Evolutionary conservation across 2,888 invertebrate genomes (phyloP), one percentile per base, ranked within the genome.

Genomic region (Caenorhabditis sp.): DNA sequence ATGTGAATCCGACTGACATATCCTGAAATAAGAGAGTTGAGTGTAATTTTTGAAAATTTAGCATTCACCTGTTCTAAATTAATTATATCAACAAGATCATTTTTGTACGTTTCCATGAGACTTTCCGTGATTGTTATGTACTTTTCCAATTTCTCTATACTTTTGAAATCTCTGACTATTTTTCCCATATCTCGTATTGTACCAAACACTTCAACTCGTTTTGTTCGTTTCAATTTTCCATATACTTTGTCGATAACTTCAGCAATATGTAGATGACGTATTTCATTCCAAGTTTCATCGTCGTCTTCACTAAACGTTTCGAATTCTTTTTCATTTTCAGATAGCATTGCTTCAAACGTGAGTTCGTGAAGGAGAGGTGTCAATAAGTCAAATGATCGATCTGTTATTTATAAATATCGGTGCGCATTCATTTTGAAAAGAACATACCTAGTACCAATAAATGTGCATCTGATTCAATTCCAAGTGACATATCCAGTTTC

Each of bases 341-440:
- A 1, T 1, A 58, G 53, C 70, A 71, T 66, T 12, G 70, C 54
- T 43, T 71, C 62, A 10, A 71, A 53, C 1, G 70, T 66, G 1
- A 36, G 17, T 26, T 71, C 70, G 31, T 66, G 70, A 6, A 71
- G 62, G 19, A 71, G 36, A 8, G 70, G 70, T 19, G 70, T 59
- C 8, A 71, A 23, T 1, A 71, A 27, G 26, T 71, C 70, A 43
- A 71, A 62, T 14, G 61, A 66, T 19, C 70, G 54, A 14, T 71
- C 70, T 70, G 62, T 19, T 66, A 70, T 54, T 12, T 21, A 21
- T 3, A 8, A 51, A 51, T 21, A 23, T 10, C 12, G 5, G 1
- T 51, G 2, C 1, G n/a, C n/a, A n/a, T n/a, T n/a, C n/a, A 19
- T 51, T 49, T 0, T 36, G 31, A 21, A 26, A 14, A 17, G n/a